phyloP scores from a whole-genome alignment of 23 tunicate species.

The Trididemnum clinides region DNA sequence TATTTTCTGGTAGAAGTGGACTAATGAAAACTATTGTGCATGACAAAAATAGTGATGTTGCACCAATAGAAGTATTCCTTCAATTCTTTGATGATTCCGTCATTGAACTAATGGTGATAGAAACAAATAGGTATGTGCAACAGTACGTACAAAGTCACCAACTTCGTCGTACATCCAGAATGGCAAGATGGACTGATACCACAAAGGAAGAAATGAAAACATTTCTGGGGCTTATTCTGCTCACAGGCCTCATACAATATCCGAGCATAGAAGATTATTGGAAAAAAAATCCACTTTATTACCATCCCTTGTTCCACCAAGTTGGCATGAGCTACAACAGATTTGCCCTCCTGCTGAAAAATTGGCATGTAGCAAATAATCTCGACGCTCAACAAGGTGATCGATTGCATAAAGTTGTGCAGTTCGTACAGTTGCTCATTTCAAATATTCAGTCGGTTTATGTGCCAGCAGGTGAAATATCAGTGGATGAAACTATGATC shows the following conservation, averaged over 20 bases:
- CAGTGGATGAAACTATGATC: constrained; percentile 14
- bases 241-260: constrained; percentile 27
- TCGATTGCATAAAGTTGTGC: constrained; percentile 10
- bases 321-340: constrained; percentile 26
- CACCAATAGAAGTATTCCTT: constrained; percentile 26
- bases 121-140: constrained; percentile 20
- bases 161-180: constrained; percentile 20
- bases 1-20: constrained; percentile 12
- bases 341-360: constrained; percentile 10
- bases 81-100: constrained; percentile 23
- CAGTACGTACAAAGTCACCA: constrained; percentile 2
- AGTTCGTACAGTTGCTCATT: not conserved
- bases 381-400: constrained; percentile 26
- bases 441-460: constrained; percentile 7
- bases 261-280: constrained; percentile 25
- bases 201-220: constrained; percentile 26
- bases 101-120: constrained; percentile 13
- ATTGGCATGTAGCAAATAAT: constrained; percentile 31
- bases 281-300: constrained; percentile 6
- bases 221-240: constrained; percentile 15
- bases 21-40: not conserved
- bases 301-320: constrained; percentile 21
- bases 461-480: constrained; percentile 29
- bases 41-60: constrained; percentile 1
- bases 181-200: constrained; percentile 12